Evolutionary conservation across 1,140 invertebrate genomes (phyloP), one percentile per base, ranked within the genome.

Genomic region (Drosophila lowei): DNA sequence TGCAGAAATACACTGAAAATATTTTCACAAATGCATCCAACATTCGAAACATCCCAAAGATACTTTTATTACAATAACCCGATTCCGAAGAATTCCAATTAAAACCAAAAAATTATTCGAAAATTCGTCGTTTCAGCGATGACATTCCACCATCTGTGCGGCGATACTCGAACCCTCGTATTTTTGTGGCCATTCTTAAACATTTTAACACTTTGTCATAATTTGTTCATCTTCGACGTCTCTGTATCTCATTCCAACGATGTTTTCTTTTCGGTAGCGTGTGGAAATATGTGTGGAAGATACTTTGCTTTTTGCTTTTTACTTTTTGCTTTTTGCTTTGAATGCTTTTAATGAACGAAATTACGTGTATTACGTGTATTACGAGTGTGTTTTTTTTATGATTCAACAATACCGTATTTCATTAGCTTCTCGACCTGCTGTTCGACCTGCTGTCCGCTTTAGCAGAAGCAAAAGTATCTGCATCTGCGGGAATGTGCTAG

Each of bases 281-380:
- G 42, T 52, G 2, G 18, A 25, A 25, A 25, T 25, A 5, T 2
- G 18, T 18, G 18, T 18, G 18, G 18, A 18, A 18, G 18, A 18
- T 18, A 18, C 18, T 18, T 18, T 56, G 23, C 13, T 38, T 7
- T 18, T 44, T n/a, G 28, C 44, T 50, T 25, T n/a, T n/a, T n/a
- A n/a, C n/a, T n/a, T n/a, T n/a, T n/a, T n/a, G n/a, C n/a, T n/a
- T n/a, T n/a, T n/a, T n/a, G n/a, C n/a, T n/a, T 58, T 44, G 71
- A 77, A 76, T 30, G 28, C 16, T 65, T 59, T 70, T 67, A 76
- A 76, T 84, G 77, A 84, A 84, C 81, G 80, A 85, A 85, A 80
- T 86, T 86, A 59, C 77, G 74, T 77, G 4, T 5, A 25, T 18
- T 18, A 18, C 18, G 18, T 18, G 18, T 18, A 80, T 86, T 86